Evolutionary conservation across 2,113 vertebrate genomes (phyloP).

Genomic region (Pterocles burchelli): DNA sequence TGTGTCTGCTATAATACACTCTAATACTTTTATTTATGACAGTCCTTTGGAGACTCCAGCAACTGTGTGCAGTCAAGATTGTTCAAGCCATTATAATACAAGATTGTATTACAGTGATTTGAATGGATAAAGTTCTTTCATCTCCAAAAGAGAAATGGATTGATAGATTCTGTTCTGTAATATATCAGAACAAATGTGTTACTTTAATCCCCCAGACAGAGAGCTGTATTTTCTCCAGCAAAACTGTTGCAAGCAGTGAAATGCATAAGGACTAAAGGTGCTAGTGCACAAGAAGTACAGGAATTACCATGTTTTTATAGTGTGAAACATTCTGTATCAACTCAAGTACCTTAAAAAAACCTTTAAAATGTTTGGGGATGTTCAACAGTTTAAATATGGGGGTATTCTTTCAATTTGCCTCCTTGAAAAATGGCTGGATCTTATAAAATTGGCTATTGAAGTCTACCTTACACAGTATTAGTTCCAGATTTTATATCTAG

Average conservation of each 20-base stretch:
- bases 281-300: not conserved
- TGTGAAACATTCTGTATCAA: not conserved
- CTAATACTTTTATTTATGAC: conserved; percentile 52
- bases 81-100: conserved; percentile 41
- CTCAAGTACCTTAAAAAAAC: not conserved
- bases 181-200: not conserved
- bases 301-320: not conserved
- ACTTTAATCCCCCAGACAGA: not conserved
- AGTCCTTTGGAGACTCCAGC: conserved; percentile 29
- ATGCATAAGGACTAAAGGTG: not conserved
- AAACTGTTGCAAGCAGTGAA: not conserved
- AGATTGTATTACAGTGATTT: conserved; percentile 23
- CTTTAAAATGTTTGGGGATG: not conserved
- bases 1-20: not conserved
- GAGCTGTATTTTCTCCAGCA: not conserved
- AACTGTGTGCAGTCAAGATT: conserved; percentile 20
- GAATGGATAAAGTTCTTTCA: conserved; percentile 16
- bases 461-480: not conserved
- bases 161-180: not conserved
- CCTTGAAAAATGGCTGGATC: conserved; percentile 21
- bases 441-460: conserved; percentile 47
- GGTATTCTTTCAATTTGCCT: conserved; percentile 7
- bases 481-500: not conserved
- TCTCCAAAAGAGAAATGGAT: not conserved
- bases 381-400: conserved; percentile 16